These are phyloP conservation scores for Lycophotia porphyrea DNA, from an alignment of 2,888 invertebrate genomes.

Conservation along the genomic window DNA sequence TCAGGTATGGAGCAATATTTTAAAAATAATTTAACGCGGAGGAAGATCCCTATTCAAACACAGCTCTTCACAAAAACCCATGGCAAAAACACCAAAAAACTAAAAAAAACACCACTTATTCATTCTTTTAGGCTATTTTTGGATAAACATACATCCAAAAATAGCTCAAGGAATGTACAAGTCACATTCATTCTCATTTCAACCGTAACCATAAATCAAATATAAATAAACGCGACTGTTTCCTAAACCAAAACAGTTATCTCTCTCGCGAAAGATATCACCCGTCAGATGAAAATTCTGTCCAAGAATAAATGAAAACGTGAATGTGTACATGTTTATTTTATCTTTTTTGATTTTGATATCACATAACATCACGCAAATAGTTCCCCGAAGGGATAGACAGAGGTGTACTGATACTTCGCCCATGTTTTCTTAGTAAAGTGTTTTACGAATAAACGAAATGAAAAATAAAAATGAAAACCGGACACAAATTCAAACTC, in stretches of 20 bases:
- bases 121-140: background rate
- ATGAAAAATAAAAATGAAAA: too few species aligned
- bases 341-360: background rate
- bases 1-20: too few species aligned
- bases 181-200: background rate
- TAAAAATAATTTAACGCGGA: too few species aligned
- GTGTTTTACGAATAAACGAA: too few species aligned
- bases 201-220: conserved; percentile 5
- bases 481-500: background rate
- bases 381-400: background rate
- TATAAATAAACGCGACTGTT: conserved; percentile 3
- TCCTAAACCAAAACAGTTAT: background rate
- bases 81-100: background rate
- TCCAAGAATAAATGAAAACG: background rate
- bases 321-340: background rate
- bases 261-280: background rate
- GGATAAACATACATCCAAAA: background rate
- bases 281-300: background rate
- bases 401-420: background rate
- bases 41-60: too few species aligned
- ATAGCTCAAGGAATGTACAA: conserved; percentile 8
- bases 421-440: too few species aligned
- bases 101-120: background rate
- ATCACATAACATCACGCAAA: background rate
- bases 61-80: background rate